Base-by-base conservation (phyloP, 2,797 vertebrate species). In the Lacerta viridis region DNA sequence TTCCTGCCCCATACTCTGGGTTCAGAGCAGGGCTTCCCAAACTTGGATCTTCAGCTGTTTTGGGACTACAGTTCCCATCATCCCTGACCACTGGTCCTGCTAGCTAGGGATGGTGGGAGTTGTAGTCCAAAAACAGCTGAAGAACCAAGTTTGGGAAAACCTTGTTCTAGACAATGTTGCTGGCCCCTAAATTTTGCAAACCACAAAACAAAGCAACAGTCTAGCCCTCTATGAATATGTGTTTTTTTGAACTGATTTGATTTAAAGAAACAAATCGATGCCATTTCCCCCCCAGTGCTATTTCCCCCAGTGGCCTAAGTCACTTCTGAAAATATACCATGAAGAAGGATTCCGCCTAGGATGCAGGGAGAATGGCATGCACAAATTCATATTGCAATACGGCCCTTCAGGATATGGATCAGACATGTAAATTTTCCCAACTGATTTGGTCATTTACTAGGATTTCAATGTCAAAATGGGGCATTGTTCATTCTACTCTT, bases 401-500 rank as follows among this genome's bases (percentile, higher is more conserved):
- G 17, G 46, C 23, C 89, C 91, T 71, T 68, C 87, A 94, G 55
- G 82, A 81, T 87, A 83, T 89, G 29, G 68, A 93, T 0, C 77
- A 68, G 15, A 84, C 77, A 83, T 68, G 66, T 77, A 92, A 43
- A 89, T 75, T 39, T 27, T 81, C 81, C 55, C 3, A 90, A 92
- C 76, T 88, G 80, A 90, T 92, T 43, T 85, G 87, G 83, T 84
- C 87, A 84, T 87, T 83, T 83, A 55, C 90, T 91, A 55, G 36
- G 41, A 69, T 59, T 74, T 82, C 82, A 90, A 87, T 89, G 91
- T 90, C 84, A 79, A 92, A 95, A 91, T 27, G 80, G 86, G 39
- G 39, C 94, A 81, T 15, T 92, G 91, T 92, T 93, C 43, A 80
- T 85, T 90, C 18, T 92, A 59, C 85, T 29, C 92, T 93, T 90